Base-by-base conservation (phyloP, 2,888 invertebrate genomes). In the Orchesella flavescens region DNA sequence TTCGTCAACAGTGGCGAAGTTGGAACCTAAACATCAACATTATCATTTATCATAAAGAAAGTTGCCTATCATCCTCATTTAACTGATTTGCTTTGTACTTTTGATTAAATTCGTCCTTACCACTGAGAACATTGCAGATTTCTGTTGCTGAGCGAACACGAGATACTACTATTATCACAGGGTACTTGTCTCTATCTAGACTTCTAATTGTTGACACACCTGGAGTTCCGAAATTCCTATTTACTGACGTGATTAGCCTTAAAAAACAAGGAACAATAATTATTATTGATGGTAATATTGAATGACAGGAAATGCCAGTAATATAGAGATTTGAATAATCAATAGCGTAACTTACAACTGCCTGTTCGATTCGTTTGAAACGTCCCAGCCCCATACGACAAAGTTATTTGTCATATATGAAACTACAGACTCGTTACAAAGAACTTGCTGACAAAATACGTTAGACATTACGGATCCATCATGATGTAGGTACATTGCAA, bases 341-440 rank as follows among this genome's bases (percentile, higher is more conserved):
- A n/a, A n/a, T n/a, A n/a, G n/a, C n/a, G n/a, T n/a, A n/a, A n/a
- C 91, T 91, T 90, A 95, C 95, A 94, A 93, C 89, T 93, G 93
- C 90, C 94, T 94, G 90, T 98, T 98, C 87, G 94, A 93, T 86
- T 95, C 94, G 88, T 94, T 93, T 12, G 98, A 97, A 88, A 98
- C 93, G 91, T 99, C 99, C 99, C 99, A 99, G 83, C 98, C 98
- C 93, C 97, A 99, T 1, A 97, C 93, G 65, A 98, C 92, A 91
- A 97, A 99, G 92, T 97, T 97, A 80, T 94, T 94, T 79, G 95
- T 94, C 66, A 99, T 93, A 84, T 96, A 95, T 90, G 96, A 95
- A 89, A 97, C 93, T 72, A 98, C 95, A 19, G 95, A 95, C 89
- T 97, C 97, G 89, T 95, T 95, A 90, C 97, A 97, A 87, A 99